These are phyloP conservation scores for Drosophila lini DNA, from an alignment of 1,140 invertebrate genomes.

Conservation along the genomic window DNA sequence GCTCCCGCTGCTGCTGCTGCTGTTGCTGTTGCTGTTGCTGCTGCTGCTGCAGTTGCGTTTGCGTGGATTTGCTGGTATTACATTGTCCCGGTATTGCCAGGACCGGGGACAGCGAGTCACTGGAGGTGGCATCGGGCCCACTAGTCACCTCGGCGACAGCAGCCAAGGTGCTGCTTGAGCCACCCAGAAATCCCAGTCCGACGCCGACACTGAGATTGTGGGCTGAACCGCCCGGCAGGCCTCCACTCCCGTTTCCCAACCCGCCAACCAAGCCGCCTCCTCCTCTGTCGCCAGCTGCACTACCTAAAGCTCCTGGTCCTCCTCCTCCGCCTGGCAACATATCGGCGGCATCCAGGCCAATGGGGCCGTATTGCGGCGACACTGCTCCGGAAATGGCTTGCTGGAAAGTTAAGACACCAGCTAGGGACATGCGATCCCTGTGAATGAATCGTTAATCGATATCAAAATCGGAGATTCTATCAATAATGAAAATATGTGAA, in stretches of 20 bases:
- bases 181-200: constrained; percentile 49
- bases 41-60: constrained; percentile 15
- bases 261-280: neutral
- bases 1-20: constrained; percentile 46
- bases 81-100: neutral
- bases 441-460: constrained; percentile 8
- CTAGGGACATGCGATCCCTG: constrained; percentile 69
- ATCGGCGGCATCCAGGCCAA: constrained; percentile 4
- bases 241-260: constrained; percentile 20
- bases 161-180: constrained; percentile 55
- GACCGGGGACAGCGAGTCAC: constrained; percentile 35
- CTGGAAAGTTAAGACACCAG: constrained; percentile 77
- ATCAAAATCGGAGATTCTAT: no score
- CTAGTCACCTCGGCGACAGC: constrained; percentile 69
- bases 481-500: no score
- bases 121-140: constrained; percentile 55
- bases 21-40: constrained; percentile 16
- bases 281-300: neutral
- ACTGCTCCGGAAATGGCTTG: constrained; percentile 82
- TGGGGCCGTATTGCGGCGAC: constrained; percentile 72
- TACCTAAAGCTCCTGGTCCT: neutral
- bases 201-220: constrained; percentile 20
- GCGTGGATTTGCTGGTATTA: constrained; percentile 10
- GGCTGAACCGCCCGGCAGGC: constrained; percentile 17
- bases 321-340: neutral